phyloP scores from a whole-genome alignment of 2,113 vertebrate genomes.

The Larimichthys polyactis region DNA sequence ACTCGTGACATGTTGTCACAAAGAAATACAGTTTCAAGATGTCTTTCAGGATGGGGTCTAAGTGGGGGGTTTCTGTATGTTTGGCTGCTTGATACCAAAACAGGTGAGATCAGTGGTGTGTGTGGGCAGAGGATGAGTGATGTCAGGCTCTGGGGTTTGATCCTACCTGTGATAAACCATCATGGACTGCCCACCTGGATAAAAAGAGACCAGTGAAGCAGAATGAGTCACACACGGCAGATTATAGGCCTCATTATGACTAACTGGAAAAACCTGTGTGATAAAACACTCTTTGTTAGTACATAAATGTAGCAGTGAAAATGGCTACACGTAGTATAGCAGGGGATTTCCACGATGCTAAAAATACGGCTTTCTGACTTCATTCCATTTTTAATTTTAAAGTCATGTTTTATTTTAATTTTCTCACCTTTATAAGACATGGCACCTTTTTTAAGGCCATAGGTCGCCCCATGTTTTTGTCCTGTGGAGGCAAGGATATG shows the following conservation, averaged over 20 bases:
- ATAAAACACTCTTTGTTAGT: background rate
- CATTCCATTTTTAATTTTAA: background rate
- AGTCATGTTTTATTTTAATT: too few relatives aligned
- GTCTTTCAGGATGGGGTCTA: background rate
- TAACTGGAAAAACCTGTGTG: constrained; percentile 5
- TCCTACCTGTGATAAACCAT: constrained; percentile 4
- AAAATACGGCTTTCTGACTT: background rate
- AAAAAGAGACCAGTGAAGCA: constrained; percentile 9
- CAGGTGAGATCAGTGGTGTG: constrained; percentile 6
- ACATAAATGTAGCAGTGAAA: background rate
- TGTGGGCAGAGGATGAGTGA: background rate
- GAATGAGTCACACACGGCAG: constrained; percentile 34
- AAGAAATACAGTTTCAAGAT: background rate
- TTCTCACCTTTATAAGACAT: too few relatives aligned
- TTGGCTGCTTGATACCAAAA: background rate
- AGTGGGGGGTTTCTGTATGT: background rate
- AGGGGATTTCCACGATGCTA: background rate
- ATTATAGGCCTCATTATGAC: constrained; percentile 7
- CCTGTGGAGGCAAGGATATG: too few relatives aligned
- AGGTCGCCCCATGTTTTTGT: too few relatives aligned
- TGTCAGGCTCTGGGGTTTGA: constrained; percentile 21
- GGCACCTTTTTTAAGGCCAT: too few relatives aligned
- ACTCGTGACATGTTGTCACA: background rate
- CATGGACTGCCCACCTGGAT: constrained; percentile 38
- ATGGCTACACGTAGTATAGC: background rate